Evolutionary conservation across 2,888 invertebrate species (phyloP).

Genomic region (Acanthoscelides obtectus): DNA sequence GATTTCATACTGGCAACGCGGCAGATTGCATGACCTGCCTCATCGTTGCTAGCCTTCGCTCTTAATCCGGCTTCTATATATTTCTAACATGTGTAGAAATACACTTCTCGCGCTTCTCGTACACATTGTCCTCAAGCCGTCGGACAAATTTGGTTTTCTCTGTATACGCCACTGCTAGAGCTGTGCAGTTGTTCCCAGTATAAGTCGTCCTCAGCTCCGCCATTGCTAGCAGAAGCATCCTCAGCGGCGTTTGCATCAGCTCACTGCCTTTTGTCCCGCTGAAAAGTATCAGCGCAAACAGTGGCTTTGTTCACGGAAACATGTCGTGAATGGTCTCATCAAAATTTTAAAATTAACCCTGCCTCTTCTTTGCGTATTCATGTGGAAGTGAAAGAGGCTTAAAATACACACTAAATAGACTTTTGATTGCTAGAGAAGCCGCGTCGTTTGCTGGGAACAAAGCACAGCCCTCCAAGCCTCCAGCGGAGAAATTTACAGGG

Average conservation of each 20-base stretch:
- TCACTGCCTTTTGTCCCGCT: neutral
- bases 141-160: no score
- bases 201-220: neutral
- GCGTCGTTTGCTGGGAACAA: slow-evolving; percentile 1
- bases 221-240: neutral
- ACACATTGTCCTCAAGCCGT: no score
- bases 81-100: no score
- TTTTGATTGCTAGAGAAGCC: slow-evolving; percentile 13
- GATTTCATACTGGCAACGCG: no score
- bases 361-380: slow-evolving; percentile 19
- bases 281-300: slow-evolving; percentile 4
- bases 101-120: no score
- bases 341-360: slow-evolving; percentile 34
- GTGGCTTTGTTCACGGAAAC: slow-evolving; percentile 18
- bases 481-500: no score
- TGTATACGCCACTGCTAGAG: no score
- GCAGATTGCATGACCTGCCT: no score
- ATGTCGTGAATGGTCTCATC: slow-evolving; percentile 29
- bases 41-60: no score
- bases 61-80: no score
- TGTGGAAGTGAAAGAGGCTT: slow-evolving; percentile 13
- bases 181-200: neutral
- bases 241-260: no score
- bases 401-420: slow-evolving; percentile 9
- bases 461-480: slow-evolving; percentile 7